A percentile compares a stretch with the other conserved stretches of the same genome.
Evolutionary conservation across 2,888 invertebrate genomes (phyloP).

Genomic region (Drosophila barbarae): DNA sequence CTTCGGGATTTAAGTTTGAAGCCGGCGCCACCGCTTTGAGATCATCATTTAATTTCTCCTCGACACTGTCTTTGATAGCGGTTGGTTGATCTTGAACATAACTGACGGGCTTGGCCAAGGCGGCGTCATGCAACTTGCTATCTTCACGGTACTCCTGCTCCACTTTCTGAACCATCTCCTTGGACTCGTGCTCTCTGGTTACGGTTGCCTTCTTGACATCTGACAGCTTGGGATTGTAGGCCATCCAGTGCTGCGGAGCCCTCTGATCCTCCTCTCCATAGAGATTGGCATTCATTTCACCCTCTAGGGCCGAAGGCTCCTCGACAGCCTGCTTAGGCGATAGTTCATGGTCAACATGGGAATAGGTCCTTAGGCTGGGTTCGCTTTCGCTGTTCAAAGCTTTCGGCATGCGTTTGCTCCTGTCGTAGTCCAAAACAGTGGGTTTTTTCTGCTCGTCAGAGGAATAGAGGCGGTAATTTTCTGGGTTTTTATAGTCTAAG

Average conservation of each 20-base stretch:
- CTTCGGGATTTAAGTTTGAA: constrained; percentile 37
- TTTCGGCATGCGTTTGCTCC: constrained; percentile 23
- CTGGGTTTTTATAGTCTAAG: constrained; percentile 46
- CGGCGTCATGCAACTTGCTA: not conserved
- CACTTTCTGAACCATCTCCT: not conserved
- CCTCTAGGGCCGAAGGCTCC: not conserved
- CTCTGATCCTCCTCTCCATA: constrained; percentile 1
- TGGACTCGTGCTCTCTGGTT: not conserved
- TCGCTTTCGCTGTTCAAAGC: constrained; percentile 44
- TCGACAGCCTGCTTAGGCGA: not conserved
- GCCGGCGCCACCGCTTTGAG: not conserved
- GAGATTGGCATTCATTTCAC: not conserved
- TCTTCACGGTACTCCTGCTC: not conserved
- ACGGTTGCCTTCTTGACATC: not conserved
- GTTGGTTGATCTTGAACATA: not conserved
- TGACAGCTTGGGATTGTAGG: constrained; percentile 13
- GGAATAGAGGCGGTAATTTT: constrained; percentile 36
- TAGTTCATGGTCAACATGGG: not conserved
- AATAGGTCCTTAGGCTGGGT: not conserved
- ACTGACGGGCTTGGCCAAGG: not conserved
- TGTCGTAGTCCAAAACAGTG: constrained; percentile 41
- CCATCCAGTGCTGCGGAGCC: constrained; percentile 39
- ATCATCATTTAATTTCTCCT: not conserved
- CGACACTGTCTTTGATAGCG: not conserved
- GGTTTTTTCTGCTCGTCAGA: constrained; percentile 32